These are phyloP conservation scores for Lates japonicus DNA, from an alignment of 2,797 vertebrate species.

Conservation along the genomic window DNA sequence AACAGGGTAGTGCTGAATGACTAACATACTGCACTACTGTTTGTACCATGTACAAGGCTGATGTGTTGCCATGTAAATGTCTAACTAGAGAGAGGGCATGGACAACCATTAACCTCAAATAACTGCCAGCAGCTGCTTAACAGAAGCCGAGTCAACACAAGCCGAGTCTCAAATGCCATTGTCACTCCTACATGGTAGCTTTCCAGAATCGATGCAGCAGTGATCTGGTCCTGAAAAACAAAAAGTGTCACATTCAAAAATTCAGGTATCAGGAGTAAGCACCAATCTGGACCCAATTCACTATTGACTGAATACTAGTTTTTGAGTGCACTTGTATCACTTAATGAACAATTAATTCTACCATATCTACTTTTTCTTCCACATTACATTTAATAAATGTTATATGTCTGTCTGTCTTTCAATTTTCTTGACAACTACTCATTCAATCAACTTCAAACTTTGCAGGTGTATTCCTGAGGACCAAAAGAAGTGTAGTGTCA, in stretches of 20 bases:
- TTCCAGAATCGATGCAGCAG: conserved; percentile 61
- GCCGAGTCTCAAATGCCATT: conserved; percentile 58
- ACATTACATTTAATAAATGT: neutral
- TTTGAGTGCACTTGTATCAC: conserved; percentile 19
- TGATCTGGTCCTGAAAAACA: conserved; percentile 42
- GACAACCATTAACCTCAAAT: conserved; percentile 79
- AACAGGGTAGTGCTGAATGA: conserved; percentile 54
- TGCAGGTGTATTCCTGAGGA: no score
- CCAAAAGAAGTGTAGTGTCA: no score
- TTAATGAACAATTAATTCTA: conserved; percentile 11
- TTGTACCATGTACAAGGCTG: conserved; percentile 58
- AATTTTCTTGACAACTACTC: no score
- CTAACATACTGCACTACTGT: conserved; percentile 63
- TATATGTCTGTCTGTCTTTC: no score
- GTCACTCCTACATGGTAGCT: conserved; percentile 54
- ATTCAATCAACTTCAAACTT: no score
- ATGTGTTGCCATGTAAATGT: conserved; percentile 75
- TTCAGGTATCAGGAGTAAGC: conserved; percentile 18
- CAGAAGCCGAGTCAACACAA: conserved; percentile 70
- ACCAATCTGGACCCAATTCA: conserved; percentile 12
- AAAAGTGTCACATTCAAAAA: conserved; percentile 49
- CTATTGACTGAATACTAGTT: conserved; percentile 16
- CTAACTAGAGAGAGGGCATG: conserved; percentile 71
- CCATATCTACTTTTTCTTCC: neutral
- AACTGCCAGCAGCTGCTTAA: conserved; percentile 74